These are phyloP conservation scores for Microcebus jonahi DNA, from an alignment of 2,113 vertebrate genomes.

Conservation along the genomic window DNA sequence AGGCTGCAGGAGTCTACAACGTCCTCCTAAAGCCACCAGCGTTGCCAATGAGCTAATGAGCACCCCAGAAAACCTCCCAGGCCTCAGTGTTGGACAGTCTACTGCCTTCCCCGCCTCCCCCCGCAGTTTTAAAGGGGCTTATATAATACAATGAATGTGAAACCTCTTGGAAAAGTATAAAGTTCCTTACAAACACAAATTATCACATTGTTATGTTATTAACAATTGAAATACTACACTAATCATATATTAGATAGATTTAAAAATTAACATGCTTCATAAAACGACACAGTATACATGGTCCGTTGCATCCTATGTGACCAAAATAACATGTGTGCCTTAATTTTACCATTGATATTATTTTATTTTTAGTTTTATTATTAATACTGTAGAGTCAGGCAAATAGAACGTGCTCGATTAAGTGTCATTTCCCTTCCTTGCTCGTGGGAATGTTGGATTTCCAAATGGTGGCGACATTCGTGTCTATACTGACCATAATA, in stretches of 20 bases:
- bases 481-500: background rate
- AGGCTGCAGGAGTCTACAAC: background rate
- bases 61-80: accelerated
- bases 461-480: background rate
- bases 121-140: background rate
- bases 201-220: background rate
- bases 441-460: background rate
- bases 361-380: background rate
- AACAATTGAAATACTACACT: background rate
- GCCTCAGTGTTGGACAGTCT: background rate
- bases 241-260: background rate
- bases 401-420: background rate
- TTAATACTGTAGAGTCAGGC: background rate
- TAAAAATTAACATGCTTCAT: background rate
- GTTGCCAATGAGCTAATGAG: background rate
- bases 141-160: background rate
- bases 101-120: background rate
- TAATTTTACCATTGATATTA: background rate
- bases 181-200: background rate
- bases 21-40: background rate
- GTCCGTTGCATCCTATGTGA: background rate
- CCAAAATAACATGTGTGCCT: background rate
- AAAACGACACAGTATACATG: background rate
- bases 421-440: background rate
- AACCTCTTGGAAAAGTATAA: background rate